Evolutionary conservation across 2,797 vertebrate genomes (phyloP), one percentile per base, ranked within the genome.

Genomic region (Lycodopsis pacificus): DNA sequence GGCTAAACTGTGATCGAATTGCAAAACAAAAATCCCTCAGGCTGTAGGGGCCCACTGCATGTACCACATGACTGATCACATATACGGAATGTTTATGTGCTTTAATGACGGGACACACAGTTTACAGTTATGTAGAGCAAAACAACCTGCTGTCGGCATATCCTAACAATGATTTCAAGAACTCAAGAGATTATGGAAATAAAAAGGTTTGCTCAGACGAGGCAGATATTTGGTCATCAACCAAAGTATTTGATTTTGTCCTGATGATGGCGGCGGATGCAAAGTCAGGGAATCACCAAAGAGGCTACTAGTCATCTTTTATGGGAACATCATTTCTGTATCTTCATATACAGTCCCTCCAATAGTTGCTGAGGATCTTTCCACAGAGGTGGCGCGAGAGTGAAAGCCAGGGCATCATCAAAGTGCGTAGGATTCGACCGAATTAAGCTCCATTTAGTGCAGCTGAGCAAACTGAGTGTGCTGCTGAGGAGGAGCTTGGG

Each of bases 1-100:
- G 19, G 8, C 49, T 5, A 72, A 57, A 81, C 40, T 72, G 44
- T 53, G 25, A 22, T 62, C 25, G 25, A 61, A 68, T 80, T 51
- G 62, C n/a, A 30, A 34, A 27, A 27, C 38, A 10, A 25, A 25
- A 27, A 15, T 14, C 8, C 22, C 15, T 53, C 10, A 36, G 25
- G 44, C 15, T 14, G 12, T 44, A 11, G 7, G 34, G 20, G 44
- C 40, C 7, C 6, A 4, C 4, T 30, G 14, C 30, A 7, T 8
- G 22, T 5, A 1, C 36, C 19, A 22, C 19, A 48, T 48, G 20
- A 20, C 14, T 34, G 36, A 61, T 61, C 20, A n/a, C 27, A 46
- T 51, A 58, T 34, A 20, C 22, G 27, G 15, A 15, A 10, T 64
- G 49, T 56, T 11, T 10, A 20, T 19, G 15, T 25, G 27, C 20